These are phyloP conservation scores for Chrysomela aeneicollis DNA, from an alignment of 2,888 invertebrate genomes.

Conservation along the genomic window DNA sequence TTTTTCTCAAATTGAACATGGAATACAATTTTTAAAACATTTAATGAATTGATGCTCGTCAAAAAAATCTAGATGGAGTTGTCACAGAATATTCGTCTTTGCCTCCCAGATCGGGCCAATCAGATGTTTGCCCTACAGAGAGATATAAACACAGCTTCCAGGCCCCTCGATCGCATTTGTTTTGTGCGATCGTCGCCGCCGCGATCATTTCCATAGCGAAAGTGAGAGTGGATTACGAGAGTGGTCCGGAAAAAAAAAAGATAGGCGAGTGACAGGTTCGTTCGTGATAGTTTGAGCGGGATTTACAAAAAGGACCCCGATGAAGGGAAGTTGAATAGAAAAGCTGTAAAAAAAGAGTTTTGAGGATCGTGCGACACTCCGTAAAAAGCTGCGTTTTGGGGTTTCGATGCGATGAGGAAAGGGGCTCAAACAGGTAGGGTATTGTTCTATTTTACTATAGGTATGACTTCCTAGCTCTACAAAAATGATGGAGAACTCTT, in stretches of 20 bases:
- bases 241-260: neutral
- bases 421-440: neutral
- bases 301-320: no score
- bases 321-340: neutral
- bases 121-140: neutral
- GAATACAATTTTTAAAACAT: no score
- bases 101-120: no score
- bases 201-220: neutral
- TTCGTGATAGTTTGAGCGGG: no score
- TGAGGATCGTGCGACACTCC: neutral
- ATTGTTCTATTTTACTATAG: neutral
- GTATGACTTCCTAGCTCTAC: no score
- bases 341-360: neutral
- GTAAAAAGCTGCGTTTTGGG: neutral
- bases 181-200: neutral
- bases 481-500: no score
- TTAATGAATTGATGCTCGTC: no score
- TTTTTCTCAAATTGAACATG: no score
- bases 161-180: neutral
- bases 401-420: neutral
- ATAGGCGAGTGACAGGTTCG: neutral
- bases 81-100: no score
- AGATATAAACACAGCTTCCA: slow-evolving; percentile 21
- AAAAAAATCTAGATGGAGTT: no score
- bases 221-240: neutral